These are phyloP conservation scores for Oconnorella tubifera DNA, from an alignment of 2,888 invertebrate species.

Conservation along the genomic window DNA sequence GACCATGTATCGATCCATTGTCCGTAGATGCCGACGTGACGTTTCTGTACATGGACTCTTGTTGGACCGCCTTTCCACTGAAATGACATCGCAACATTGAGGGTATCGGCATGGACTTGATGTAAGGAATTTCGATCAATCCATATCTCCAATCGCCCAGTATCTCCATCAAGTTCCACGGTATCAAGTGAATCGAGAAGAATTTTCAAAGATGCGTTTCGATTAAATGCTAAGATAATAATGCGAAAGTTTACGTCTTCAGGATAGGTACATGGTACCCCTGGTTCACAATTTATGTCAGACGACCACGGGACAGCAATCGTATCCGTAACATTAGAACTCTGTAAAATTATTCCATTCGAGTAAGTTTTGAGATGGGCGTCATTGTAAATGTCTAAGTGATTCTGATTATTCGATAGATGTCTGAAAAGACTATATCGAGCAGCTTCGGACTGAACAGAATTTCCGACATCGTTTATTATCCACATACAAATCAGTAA, in stretches of 20 bases:
- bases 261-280: not conserved
- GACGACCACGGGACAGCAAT: too few relatives aligned
- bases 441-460: too few relatives aligned
- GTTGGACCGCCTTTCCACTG: not conserved
- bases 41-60: constrained; percentile 31
- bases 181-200: constrained; percentile 29
- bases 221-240: constrained; percentile 34
- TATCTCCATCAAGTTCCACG: constrained; percentile 29
- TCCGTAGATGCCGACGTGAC: constrained; percentile 37
- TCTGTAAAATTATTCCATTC: too few relatives aligned
- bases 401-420: too few relatives aligned
- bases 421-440: too few relatives aligned
- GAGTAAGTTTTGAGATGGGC: too few relatives aligned
- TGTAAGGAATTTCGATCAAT: constrained; percentile 26
- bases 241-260: constrained; percentile 31
- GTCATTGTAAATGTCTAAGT: too few relatives aligned
- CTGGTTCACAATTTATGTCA: constrained; percentile 1
- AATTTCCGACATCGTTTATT: too few relatives aligned
- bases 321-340: too few relatives aligned
- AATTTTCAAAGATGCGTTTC: constrained; percentile 28
- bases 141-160: constrained; percentile 33
- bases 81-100: constrained; percentile 24
- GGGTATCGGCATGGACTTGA: constrained; percentile 24
- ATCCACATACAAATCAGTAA: too few relatives aligned
- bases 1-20: constrained; percentile 43